Percentiles rank a stretch among this genome's conserved stretches.
These are phyloP conservation scores for Acrobasis repandana DNA, from an alignment of 2,888 invertebrate species.

Conservation along the genomic window DNA sequence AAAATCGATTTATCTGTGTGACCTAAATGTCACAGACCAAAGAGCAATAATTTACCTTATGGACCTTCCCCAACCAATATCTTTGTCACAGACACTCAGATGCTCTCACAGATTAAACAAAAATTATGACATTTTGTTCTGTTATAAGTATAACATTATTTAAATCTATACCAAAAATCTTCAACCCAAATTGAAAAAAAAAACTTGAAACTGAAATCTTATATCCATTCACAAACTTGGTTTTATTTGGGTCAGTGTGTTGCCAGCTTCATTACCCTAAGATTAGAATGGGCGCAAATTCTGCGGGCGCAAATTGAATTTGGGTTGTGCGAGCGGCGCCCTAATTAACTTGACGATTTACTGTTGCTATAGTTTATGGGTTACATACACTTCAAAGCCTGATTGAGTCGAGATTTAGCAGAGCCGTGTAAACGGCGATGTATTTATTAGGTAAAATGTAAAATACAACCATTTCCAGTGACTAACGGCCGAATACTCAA, in stretches of 20 bases:
- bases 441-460: neutral
- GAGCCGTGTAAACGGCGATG: neutral
- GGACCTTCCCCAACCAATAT: too few species aligned
- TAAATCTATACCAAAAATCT: too few species aligned
- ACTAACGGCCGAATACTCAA: neutral
- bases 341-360: constrained; percentile 15
- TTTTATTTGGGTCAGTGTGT: constrained; percentile 2
- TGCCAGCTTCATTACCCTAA: constrained; percentile 14
- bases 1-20: too few species aligned
- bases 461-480: neutral
- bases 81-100: too few species aligned
- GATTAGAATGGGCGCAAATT: constrained; percentile 8
- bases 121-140: too few species aligned
- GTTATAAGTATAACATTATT: too few species aligned
- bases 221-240: neutral
- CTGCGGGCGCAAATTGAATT: constrained; percentile 10
- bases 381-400: constrained; percentile 15
- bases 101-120: too few species aligned
- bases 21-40: too few species aligned
- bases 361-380: constrained; percentile 3
- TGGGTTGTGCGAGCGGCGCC: neutral
- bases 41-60: too few species aligned
- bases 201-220: neutral
- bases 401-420: constrained; percentile 8
- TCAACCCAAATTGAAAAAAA: too few species aligned